Evolutionary conservation across 2,888 invertebrate genomes (phyloP).

Genomic region (Drosophila limbata): DNA sequence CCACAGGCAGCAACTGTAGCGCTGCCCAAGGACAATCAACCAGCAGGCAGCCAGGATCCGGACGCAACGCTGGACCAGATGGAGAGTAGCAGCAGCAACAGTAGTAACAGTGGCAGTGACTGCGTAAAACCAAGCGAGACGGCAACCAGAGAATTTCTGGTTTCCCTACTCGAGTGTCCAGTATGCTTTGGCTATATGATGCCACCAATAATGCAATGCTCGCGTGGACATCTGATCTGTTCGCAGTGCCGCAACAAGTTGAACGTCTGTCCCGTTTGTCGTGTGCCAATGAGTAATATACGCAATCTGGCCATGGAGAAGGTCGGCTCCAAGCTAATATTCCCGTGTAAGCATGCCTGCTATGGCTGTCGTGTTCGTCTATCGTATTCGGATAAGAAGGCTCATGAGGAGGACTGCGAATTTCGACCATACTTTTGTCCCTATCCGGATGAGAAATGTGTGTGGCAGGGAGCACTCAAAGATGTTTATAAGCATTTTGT

Average conservation of each 20-base stretch:
- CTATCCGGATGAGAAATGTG: constrained; percentile 99
- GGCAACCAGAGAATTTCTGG: constrained; percentile 50
- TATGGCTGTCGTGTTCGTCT: constrained; percentile 96
- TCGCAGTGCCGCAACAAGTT: constrained; percentile 98
- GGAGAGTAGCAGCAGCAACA: constrained; percentile 20
- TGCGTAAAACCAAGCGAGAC: constrained; percentile 39
- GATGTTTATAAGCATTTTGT: constrained; percentile 99
- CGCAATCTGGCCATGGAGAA: constrained; percentile 99
- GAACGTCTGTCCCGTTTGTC: constrained; percentile 98
- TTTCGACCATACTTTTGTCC: constrained; percentile 99
- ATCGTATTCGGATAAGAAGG: constrained; percentile 97
- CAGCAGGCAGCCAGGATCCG: constrained; percentile 3
- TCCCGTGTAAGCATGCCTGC: constrained; percentile 98
- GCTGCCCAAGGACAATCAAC: constrained; percentile 10
- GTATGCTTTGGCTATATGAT: constrained; percentile 99
- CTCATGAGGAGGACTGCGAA: constrained; percentile 99
- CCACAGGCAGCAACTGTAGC: constrained; percentile 7
- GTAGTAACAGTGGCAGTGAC: constrained; percentile 10
- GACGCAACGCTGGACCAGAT: constrained; percentile 19
- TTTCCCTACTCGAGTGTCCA: constrained; percentile 96
- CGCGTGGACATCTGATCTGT: constrained; percentile 99
- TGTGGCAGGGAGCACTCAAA: constrained; percentile 99
- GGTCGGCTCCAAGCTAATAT: constrained; percentile 98
- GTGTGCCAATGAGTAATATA: constrained; percentile 98
- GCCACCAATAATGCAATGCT: constrained; percentile 99